Base-by-base conservation (phyloP, 2,113 vertebrate species). In the Semicossyphus pulcher region DNA sequence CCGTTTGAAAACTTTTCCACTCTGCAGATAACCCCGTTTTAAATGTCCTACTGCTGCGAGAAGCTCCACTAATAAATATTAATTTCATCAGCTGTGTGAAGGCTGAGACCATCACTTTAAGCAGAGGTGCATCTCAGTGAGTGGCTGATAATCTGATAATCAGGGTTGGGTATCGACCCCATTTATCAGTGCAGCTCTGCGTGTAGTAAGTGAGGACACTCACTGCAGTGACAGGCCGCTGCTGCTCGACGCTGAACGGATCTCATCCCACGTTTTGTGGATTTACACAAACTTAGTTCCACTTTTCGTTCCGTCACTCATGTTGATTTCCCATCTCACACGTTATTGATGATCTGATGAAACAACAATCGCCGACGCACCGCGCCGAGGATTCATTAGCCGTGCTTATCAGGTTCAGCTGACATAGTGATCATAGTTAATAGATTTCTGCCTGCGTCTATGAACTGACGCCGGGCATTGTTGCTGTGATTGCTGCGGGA, bases 401-500 rank as follows among this genome's bases (percentile, higher is more conserved):
- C 3, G 66, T 11, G 47, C 78, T 84, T 62, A 80, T 89, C 85
- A 63, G 69, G 72, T 87, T 64, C 32, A 74, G 56, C 67, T 67
- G 80, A 83, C 83, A 81, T 62, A 26, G 51, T 79, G 85, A 90
- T 90, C 85, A 86, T 78, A 78, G 86, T 86, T 88, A 87, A 89
- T 84, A 88, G 76, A 90, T 89, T 88, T 88, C 29, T 60, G 77
- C 70, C 77, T 15, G 66, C n/a, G 26, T 68, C 63, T 67, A 32
- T 58, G 65, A 69, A 79, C 72, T 10, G 23, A 47, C 41, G 69
- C 72, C 70, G 59, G 66, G 76, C 77, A 87, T 86, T 76, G 79
- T 88, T 78, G 84, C 85, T 68, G 79, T 86, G 89, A 89, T 88
- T 88, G 89, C 83, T 59, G 78, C 20, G 26, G 89, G 90, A 93